Evolutionary conservation across 2,113 vertebrate species (phyloP).

Genomic region (Guaruba guarouba): DNA sequence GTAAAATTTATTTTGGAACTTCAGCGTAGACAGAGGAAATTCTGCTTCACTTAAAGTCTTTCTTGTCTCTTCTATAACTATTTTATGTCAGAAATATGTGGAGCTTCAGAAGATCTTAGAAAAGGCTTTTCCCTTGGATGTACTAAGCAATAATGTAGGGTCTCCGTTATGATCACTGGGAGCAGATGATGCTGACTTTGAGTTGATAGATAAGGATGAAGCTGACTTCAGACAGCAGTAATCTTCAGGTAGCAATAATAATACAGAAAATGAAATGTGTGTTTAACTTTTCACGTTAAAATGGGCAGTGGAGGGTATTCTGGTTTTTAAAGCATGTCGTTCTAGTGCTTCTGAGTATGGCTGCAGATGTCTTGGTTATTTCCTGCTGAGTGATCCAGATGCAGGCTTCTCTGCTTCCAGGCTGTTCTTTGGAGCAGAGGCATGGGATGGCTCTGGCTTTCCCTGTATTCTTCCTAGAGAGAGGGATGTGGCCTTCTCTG

Average conservation of each 20-base stretch:
- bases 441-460: not conserved
- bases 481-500: not conserved
- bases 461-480: not conserved
- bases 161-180: not conserved
- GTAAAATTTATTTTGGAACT: not conserved
- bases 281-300: not conserved
- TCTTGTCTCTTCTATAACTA: not conserved
- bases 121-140: not conserved
- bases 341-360: not conserved
- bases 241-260: not conserved
- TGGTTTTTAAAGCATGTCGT: not conserved
- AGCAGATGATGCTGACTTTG: not conserved
- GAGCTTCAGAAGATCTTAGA: not conserved
- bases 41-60: not conserved
- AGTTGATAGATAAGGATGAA: not conserved
- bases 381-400: not conserved
- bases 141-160: not conserved
- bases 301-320: not conserved
- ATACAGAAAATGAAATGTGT: not conserved
- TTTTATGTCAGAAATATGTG: not conserved
- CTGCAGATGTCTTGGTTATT: not conserved
- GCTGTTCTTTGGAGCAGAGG: not conserved
- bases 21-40: not conserved
- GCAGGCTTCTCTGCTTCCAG: not conserved
- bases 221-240: not conserved